Conservation (phyloP, 2,888 invertebrate genomes). For the Pycnomerus fuliginosus region DNA sequence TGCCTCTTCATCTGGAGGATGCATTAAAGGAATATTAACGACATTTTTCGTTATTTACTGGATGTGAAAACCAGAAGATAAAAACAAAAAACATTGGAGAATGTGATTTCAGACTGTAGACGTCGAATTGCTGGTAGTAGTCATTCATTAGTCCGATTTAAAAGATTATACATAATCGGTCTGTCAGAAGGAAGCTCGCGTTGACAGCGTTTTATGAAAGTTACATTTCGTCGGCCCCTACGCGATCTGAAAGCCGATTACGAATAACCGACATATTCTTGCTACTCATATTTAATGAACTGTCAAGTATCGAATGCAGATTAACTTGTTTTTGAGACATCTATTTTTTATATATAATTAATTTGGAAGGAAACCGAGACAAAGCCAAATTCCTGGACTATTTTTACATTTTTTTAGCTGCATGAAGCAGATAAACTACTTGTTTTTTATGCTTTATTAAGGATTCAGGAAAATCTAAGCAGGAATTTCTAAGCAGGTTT, state of each 20-base stretch:
- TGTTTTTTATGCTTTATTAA: no score
- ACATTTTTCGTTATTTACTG: no score
- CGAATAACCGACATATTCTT: slow-evolving; percentile 40
- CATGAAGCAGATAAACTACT: no score
- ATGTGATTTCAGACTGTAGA: no score
- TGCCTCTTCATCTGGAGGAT: no score
- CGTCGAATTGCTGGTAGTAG: slow-evolving; percentile 3
- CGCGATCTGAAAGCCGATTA: slow-evolving; percentile 38
- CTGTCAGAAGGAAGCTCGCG: slow-evolving; percentile 36
- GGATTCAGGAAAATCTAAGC: no score
- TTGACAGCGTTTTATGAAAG: slow-evolving; percentile 38
- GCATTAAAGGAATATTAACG: no score
- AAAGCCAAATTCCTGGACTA: background rate
- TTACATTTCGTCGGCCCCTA: slow-evolving; percentile 36
- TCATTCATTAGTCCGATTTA: slow-evolving; percentile 29
- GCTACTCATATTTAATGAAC: slow-evolving; percentile 48
- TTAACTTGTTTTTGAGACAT: slow-evolving; percentile 7
- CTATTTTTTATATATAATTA: background rate
- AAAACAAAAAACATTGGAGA: no score
- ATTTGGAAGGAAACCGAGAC: background rate
- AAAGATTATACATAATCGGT: slow-evolving; percentile 30
- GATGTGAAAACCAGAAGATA: no score
- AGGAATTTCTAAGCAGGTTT: no score
- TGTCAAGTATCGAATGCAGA: slow-evolving; percentile 31
- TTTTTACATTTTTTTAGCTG: no score